Evolutionary conservation across 1,140 invertebrate species (phyloP).

Genomic region (Philotrypesis tridentata): DNA sequence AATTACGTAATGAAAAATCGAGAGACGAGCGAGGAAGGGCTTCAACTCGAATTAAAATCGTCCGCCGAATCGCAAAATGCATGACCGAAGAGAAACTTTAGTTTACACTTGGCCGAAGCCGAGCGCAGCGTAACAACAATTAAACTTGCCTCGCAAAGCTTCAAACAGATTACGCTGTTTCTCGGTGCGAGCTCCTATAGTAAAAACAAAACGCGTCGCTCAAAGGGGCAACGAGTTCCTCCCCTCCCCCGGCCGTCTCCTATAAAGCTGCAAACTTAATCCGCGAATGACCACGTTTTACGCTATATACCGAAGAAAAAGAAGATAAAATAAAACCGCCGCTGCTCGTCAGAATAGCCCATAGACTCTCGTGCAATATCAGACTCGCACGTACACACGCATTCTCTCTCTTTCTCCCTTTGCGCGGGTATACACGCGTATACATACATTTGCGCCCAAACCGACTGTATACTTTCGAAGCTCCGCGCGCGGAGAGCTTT

Average conservation of each 20-base stretch:
- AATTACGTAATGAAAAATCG: neutral
- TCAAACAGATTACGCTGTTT: conserved; percentile 14
- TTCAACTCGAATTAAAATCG: too few species aligned
- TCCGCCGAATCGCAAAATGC: too few species aligned
- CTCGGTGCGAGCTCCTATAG: neutral
- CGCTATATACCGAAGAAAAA: neutral
- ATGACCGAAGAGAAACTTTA: too few species aligned
- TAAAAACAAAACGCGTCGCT: neutral
- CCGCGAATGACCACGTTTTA: neutral
- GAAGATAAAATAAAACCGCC: neutral
- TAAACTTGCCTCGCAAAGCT: neutral
- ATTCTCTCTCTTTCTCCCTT: neutral
- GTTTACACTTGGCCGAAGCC: too few species aligned
- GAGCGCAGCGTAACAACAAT: neutral
- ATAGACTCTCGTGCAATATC: neutral
- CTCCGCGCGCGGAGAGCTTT: too few species aligned
- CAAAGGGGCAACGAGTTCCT: neutral
- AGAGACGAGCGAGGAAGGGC: too few species aligned
- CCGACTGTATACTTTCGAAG: too few species aligned
- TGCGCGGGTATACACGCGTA: too few species aligned
- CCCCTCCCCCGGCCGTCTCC: neutral
- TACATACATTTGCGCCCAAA: too few species aligned
- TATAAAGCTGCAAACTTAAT: conserved; percentile 8
- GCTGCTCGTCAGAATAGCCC: conserved; percentile 22
- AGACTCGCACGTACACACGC: too few species aligned